phyloP scores from a whole-genome alignment of 2,797 vertebrate species.

The Psittacula derbiana region DNA sequence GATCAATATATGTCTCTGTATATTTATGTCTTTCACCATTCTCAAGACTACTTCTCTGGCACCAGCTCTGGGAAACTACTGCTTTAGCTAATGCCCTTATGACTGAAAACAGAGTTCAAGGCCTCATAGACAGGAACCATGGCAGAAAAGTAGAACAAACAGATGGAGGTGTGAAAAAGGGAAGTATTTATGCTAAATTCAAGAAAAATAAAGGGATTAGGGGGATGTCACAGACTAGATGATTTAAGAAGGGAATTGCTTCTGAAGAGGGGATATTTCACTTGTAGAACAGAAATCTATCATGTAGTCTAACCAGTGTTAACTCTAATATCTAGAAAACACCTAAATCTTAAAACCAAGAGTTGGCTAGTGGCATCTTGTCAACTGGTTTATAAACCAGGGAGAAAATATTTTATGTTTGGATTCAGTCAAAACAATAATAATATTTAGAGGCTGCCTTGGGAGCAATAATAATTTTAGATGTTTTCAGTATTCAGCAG shows the following conservation, averaged over 20 bases:
- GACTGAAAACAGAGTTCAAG: slow-evolving; percentile 42
- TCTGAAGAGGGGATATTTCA: slow-evolving; percentile 30
- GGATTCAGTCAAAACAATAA: slow-evolving; percentile 23
- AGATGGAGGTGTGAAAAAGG: slow-evolving; percentile 50
- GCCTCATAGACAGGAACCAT: slow-evolving; percentile 19
- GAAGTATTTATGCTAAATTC: slow-evolving; percentile 57
- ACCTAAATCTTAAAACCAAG: slow-evolving; percentile 56
- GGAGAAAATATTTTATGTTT: slow-evolving; percentile 41
- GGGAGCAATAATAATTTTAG: slow-evolving; percentile 43
- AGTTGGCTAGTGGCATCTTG: slow-evolving; percentile 17
- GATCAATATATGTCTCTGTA: slow-evolving; percentile 49
- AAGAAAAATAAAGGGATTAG: slow-evolving; percentile 47
- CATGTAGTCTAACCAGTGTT: slow-evolving; percentile 35
- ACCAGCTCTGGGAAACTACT: slow-evolving; percentile 52
- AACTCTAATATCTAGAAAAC: slow-evolving; percentile 61
- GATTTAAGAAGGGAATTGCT: slow-evolving; percentile 58
- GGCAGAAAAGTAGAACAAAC: slow-evolving; percentile 48
- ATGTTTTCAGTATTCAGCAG: slow-evolving; percentile 29
- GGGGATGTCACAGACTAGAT: slow-evolving; percentile 44
- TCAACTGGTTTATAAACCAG: slow-evolving; percentile 42
- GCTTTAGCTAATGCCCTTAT: slow-evolving; percentile 54
- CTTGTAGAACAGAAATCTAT: slow-evolving; percentile 33
- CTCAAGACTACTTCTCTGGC: slow-evolving; percentile 50
- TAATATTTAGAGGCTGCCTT: slow-evolving; percentile 28
- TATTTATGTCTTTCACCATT: slow-evolving; percentile 52